Evolutionary conservation across 2,888 invertebrate genomes (phyloP).

Genomic region (Vandiemenella viatica): DNA sequence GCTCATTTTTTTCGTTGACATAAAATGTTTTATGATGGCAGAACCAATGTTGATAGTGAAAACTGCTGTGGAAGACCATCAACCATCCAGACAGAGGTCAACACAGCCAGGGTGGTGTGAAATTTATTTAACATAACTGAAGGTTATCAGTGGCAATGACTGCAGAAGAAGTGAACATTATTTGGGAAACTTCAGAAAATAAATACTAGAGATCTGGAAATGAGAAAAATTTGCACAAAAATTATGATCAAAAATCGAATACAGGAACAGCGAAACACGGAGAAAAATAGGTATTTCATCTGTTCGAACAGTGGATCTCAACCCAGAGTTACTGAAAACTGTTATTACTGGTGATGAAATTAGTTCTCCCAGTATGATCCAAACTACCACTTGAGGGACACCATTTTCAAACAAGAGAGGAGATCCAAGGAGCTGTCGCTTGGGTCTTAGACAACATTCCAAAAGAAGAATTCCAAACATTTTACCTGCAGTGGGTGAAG

Average conservation of each 20-base stretch:
- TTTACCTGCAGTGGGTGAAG: background rate
- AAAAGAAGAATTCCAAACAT: background rate
- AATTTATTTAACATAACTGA: background rate
- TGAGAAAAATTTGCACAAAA: too few relatives aligned
- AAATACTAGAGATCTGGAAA: too few relatives aligned
- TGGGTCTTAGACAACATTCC: background rate
- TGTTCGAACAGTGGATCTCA: too few relatives aligned
- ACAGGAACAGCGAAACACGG: background rate
- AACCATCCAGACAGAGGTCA: too few relatives aligned
- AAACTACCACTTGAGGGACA: background rate
- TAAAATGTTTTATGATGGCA: too few relatives aligned
- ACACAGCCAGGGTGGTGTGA: background rate
- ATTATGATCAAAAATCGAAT: background rate
- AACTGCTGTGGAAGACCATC: background rate
- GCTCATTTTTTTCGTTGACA: too few relatives aligned
- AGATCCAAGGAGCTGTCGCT: background rate
- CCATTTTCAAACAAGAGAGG: background rate
- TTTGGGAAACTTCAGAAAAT: too few relatives aligned
- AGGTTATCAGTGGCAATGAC: background rate
- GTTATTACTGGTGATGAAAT: background rate
- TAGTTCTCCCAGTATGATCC: background rate
- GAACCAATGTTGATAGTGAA: too few relatives aligned
- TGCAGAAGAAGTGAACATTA: background rate
- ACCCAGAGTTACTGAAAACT: background rate
- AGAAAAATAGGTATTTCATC: background rate